Evolutionary conservation across 1,140 invertebrate genomes (phyloP), one percentile per base, ranked within the genome.

Genomic region (Wasmannia auropunctata): DNA sequence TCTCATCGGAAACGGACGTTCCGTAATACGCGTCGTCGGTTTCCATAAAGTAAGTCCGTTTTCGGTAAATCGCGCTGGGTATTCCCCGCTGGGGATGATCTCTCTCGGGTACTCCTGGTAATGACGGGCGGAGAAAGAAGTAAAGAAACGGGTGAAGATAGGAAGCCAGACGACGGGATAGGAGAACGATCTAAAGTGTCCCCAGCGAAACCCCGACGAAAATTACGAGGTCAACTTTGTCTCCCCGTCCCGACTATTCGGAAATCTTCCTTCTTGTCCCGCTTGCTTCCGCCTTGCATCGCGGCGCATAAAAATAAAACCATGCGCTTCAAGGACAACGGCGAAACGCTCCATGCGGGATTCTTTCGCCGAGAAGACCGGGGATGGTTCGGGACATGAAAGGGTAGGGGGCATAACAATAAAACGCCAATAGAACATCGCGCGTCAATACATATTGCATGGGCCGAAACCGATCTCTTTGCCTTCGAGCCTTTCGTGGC

Each of bases 391-490:
- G 22, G 28, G 8, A 67, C 14, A 51, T 43, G 49, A 28, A 37
- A 46, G 28, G 43, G 51, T 16, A 51, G 34, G 10, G 28, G 28
- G 22, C 67, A 56, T 63, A 51, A 89, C 75, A 88, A 88, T 85
- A 88, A 92, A 92, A 91, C 81, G 65, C 54, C 83, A 91, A 90
- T 87, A 84, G 88, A 92, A 90, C 85, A 90, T 91, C 63, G 56
- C n/a, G 58, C 86, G 40, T 16, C 51, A 58, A 92, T 91, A 92
- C 84, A 87, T 90, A 90, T 88, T 87, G 80, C 85, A 60, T 74
- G 86, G 70, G 43, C 62, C 63, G 75, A 77, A 56, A 46, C 72
- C 60, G 65, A 11, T 37, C 16, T 40, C 75, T 28, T 62, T 72
- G 22, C 22, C 11, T 51, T 62, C 43, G 7, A 28, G 14, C 6